Conservation (phyloP, 2,113 vertebrate genomes). For the Xiphias gladius region DNA sequence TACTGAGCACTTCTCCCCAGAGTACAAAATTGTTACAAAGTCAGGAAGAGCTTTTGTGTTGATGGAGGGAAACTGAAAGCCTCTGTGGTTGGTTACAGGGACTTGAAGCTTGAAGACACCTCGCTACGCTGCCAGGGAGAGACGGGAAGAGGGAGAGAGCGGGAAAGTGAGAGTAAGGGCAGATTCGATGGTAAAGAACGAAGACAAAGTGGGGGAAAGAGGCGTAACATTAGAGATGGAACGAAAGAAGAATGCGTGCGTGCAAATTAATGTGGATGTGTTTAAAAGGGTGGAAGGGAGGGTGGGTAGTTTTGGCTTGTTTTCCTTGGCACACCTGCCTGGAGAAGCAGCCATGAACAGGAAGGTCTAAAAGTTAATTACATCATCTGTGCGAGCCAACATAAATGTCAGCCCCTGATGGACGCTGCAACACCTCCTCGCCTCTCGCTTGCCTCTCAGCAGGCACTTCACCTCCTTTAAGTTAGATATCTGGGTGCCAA, state of each 20-base stretch:
- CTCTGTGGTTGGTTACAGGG: conserved; percentile 62
- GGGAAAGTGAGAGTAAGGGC: conserved; percentile 38
- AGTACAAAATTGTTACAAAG: conserved; percentile 80
- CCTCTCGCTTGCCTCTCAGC: conserved; percentile 59
- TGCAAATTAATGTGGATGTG: conserved; percentile 54
- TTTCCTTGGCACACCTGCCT: conserved; percentile 77
- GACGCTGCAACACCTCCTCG: conserved; percentile 71
- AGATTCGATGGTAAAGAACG: conserved; percentile 44
- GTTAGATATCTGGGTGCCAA: conserved; percentile 26
- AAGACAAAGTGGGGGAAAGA: conserved; percentile 11
- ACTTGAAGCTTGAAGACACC: conserved; percentile 48
- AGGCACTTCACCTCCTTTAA: conserved; percentile 59
- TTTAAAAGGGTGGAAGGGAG: conserved; percentile 55
- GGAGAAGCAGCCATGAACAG: conserved; percentile 74
- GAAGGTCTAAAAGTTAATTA: conserved; percentile 83
- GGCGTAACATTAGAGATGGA: conserved; percentile 5
- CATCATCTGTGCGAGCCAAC: conserved; percentile 78
- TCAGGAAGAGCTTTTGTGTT: conserved; percentile 73
- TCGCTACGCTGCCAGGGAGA: conserved; percentile 30
- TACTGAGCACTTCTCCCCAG: conserved; percentile 67
- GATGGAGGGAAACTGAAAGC: conserved; percentile 76
- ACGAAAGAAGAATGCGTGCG: conserved; percentile 16
- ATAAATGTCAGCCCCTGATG: conserved; percentile 78
- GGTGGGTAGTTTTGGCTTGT: conserved; percentile 64
- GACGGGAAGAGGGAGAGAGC: conserved; percentile 32